Evolutionary conservation across 2,888 invertebrate species (phyloP).

Genomic region (Scaptomyza polygonia): DNA sequence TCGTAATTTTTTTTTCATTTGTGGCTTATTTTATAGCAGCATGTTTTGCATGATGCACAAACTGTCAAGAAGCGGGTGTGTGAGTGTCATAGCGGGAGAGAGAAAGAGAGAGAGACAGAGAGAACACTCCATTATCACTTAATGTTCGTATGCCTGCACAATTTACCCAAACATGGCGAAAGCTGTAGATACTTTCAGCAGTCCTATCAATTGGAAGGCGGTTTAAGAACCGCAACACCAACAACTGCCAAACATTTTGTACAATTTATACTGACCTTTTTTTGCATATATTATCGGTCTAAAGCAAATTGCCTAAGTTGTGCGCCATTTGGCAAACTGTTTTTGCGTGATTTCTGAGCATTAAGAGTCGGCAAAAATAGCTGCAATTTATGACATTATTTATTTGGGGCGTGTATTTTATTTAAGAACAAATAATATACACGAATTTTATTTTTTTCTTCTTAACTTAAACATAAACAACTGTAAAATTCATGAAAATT

Average conservation of each 20-base stretch:
- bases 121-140: slow-evolving; percentile 74
- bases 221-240: slow-evolving; percentile 5
- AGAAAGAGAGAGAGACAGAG: not conserved
- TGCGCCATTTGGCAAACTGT: slow-evolving; percentile 39
- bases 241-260: slow-evolving; percentile 39
- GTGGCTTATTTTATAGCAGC: slow-evolving; percentile 12
- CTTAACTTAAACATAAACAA: no score
- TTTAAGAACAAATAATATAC: no score
- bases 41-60: slow-evolving; percentile 56
- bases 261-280: slow-evolving; percentile 64
- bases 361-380: slow-evolving; percentile 45
- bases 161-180: slow-evolving; percentile 68
- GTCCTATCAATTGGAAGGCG: not conserved
- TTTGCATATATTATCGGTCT: slow-evolving; percentile 13
- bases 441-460: no score
- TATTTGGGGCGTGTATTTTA: no score
- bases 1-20: not conserved
- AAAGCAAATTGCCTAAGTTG: slow-evolving; percentile 58
- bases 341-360: slow-evolving; percentile 59
- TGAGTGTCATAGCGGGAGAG: no score
- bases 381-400: slow-evolving; percentile 5
- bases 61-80: no score
- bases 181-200: slow-evolving; percentile 23
- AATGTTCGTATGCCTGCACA: slow-evolving; percentile 75
- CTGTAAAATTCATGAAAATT: no score